Evolutionary conservation across 2,888 invertebrate genomes (phyloP).

Genomic region (Drosophila vallismaia): DNA sequence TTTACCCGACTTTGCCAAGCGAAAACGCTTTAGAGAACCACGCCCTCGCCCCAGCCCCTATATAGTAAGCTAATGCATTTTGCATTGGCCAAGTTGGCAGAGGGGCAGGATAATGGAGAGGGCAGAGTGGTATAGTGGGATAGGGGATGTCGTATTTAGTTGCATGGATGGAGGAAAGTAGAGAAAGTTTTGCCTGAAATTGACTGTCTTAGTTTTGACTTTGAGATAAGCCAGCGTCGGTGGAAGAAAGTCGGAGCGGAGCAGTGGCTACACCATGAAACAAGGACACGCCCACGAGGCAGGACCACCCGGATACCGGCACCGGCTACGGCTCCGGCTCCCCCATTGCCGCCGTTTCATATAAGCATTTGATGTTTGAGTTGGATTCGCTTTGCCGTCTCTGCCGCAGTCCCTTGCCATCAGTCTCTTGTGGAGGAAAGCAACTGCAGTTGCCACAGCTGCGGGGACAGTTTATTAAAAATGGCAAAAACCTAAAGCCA

Average conservation of each 20-base stretch:
- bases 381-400: constrained; percentile 42
- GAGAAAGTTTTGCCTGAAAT: constrained; percentile 52
- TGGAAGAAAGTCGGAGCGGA: constrained; percentile 13
- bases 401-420: background rate
- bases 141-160: constrained; percentile 17
- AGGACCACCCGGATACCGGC: constrained; percentile 1
- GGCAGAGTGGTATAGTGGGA: background rate
- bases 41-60: background rate
- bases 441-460: constrained; percentile 46
- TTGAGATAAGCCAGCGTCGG: constrained; percentile 49
- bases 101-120: background rate
- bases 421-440: constrained; percentile 6
- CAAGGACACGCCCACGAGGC: constrained; percentile 37
- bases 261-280: constrained; percentile 28
- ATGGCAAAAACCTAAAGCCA: constrained; percentile 40
- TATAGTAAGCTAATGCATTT: constrained; percentile 57
- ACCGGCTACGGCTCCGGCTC: background rate
- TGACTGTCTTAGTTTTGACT: constrained; percentile 65
- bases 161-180: constrained; percentile 20
- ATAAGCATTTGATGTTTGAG: constrained; percentile 56
- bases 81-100: constrained; percentile 53
- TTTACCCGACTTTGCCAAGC: constrained; percentile 41
- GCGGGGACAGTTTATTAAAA: constrained; percentile 54
- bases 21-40: constrained; percentile 11
- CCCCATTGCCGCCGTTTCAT: background rate